phyloP scores from a whole-genome alignment of 2,888 invertebrate species.

The Rotaria magnacalcarata region DNA sequence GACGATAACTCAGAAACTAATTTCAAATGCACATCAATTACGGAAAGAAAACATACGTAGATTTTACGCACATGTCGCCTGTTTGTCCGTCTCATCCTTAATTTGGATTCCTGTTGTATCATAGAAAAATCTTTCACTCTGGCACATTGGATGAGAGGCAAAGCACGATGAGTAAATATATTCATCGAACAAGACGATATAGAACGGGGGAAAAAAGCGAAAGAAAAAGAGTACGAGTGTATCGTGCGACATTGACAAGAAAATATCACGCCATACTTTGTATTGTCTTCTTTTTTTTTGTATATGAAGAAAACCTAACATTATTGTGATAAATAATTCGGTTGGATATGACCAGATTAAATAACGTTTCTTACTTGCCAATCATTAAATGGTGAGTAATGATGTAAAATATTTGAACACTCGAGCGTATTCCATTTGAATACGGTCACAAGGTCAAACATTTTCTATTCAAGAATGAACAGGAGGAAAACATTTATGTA shows the following conservation, averaged over 20 bases:
- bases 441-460: background rate
- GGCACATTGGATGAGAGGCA: background rate
- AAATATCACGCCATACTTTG: constrained; percentile 6
- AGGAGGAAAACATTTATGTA: background rate
- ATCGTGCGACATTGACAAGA: background rate
- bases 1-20: background rate
- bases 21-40: background rate
- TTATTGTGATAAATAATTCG: background rate
- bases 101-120: background rate
- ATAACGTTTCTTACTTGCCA: background rate
- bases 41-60: background rate
- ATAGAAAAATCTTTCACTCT: background rate
- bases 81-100: background rate
- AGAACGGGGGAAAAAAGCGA: background rate
- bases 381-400: background rate
- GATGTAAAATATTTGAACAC: background rate
- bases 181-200: background rate
- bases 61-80: background rate
- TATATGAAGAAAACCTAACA: background rate
- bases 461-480: background rate
- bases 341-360: background rate
- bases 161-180: background rate
- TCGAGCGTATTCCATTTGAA: background rate
- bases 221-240: background rate
- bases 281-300: background rate